phyloP scores from a whole-genome alignment of 2,888 invertebrate genomes.

The Metacarcinus magister region DNA sequence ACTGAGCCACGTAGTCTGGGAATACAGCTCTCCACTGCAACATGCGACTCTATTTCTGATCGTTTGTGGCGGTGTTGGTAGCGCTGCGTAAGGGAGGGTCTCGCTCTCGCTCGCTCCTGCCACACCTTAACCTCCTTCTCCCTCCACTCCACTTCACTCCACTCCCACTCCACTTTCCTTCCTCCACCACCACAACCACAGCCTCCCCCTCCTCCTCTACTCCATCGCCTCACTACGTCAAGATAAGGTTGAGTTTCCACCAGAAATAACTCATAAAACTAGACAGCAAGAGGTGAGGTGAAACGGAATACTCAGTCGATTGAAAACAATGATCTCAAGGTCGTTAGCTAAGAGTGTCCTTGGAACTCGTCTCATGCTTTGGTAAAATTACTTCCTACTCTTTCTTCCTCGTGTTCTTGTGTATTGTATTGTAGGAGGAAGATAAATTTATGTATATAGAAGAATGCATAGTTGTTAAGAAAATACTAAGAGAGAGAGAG shows the following conservation, averaged over 20 bases:
- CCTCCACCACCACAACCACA: neutral
- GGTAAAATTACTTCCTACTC: neutral
- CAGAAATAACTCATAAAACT: neutral
- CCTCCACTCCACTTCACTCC: neutral
- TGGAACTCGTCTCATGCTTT: neutral
- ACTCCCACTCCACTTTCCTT: neutral
- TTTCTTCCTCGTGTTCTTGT: neutral
- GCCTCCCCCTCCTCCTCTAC: neutral
- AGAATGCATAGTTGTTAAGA: neutral
- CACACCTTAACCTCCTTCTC: conserved; percentile 28
- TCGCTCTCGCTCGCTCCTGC: neutral
- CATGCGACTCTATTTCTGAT: conserved; percentile 51
- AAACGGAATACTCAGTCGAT: neutral
- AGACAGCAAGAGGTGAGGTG: neutral
- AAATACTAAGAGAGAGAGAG: neutral
- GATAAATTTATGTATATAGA: neutral
- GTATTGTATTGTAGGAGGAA: neutral
- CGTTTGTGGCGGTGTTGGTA: conserved; percentile 32
- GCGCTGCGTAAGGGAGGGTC: conserved; percentile 44
- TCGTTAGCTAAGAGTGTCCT: neutral
- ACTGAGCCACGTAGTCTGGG: neutral
- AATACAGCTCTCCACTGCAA: conserved; percentile 38
- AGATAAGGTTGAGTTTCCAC: neutral
- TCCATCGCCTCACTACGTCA: neutral
- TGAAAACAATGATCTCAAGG: neutral